Conservation (phyloP, 2,888 invertebrate species). For the Agelastica alni region DNA sequence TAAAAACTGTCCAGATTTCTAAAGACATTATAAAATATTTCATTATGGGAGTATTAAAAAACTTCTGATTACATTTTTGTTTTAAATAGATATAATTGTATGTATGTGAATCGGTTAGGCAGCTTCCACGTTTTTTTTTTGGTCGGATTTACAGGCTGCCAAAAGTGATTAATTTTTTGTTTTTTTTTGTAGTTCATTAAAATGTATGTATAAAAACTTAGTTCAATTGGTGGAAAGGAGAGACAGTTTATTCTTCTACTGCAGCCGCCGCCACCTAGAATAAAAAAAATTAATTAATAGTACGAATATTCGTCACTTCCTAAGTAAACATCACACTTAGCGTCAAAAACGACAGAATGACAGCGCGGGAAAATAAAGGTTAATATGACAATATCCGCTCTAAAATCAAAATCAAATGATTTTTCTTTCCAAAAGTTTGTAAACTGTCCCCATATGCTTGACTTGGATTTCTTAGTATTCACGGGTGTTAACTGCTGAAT, state of each 20-base stretch:
- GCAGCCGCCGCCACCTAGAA: constrained; percentile 46
- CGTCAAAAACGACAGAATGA: no score
- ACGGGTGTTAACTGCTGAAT: no score
- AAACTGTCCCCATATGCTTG: no score
- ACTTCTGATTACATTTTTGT: constrained; percentile 43
- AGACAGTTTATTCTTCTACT: constrained; percentile 49
- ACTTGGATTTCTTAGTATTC: no score
- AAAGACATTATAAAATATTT: constrained; percentile 54
- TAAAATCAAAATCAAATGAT: no score
- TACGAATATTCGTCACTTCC: no score
- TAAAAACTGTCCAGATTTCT: constrained; percentile 55
- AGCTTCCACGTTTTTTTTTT: constrained; percentile 49
- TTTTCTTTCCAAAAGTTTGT: no score
- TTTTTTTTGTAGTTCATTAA: constrained; percentile 38
- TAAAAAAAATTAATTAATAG: constrained; percentile 25
- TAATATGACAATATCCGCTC: no score
- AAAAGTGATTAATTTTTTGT: constrained; percentile 49
- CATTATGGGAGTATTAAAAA: constrained; percentile 49
- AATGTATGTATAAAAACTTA: constrained; percentile 44
- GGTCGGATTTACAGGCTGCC: constrained; percentile 52
- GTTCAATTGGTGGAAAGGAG: constrained; percentile 26
- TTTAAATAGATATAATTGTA: constrained; percentile 25
- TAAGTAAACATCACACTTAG: no score
- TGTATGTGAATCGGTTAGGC: constrained; percentile 44
- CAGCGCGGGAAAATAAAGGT: no score